A percentile compares a stretch with the other conserved stretches of the same genome.
These are phyloP conservation scores for Egretta garzetta DNA, from an alignment of 2,113 vertebrate species.

Conservation along the genomic window DNA sequence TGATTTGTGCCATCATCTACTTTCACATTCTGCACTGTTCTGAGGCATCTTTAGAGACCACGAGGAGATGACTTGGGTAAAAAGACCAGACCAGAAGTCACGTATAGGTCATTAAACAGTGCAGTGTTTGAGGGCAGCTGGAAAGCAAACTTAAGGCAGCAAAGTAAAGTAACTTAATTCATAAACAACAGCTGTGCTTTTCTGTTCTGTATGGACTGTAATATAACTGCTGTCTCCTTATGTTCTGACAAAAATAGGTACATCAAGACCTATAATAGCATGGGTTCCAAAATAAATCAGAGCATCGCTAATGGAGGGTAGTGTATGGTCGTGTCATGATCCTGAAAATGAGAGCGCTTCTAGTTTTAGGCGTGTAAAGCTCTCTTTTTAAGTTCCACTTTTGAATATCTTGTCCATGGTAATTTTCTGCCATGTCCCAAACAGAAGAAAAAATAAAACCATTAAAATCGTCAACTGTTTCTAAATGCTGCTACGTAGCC, in stretches of 20 bases:
- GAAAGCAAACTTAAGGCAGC: too few species aligned
- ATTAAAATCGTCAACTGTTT: neutral
- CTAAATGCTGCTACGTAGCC: neutral
- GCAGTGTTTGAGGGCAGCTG: too few species aligned
- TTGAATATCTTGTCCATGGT: neutral
- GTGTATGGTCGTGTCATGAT: too few species aligned
- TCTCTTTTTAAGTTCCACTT: neutral
- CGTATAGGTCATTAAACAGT: neutral
- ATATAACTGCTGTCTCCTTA: too few species aligned
- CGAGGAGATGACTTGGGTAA: neutral
- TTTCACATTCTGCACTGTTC: rapidly evolving
- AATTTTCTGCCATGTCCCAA: neutral
- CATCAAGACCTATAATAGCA: too few species aligned
- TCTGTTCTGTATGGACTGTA: too few species aligned
- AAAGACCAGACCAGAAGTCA: neutral
- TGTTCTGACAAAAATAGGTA: too few species aligned
- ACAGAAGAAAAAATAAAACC: neutral
- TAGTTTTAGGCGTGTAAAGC: neutral
- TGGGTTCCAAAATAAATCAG: too few species aligned
- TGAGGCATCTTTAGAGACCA: neutral
- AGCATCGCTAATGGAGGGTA: too few species aligned
- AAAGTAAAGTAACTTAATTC: too few species aligned
- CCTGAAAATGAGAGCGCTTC: neutral
- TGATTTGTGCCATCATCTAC: neutral
- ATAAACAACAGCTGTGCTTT: too few species aligned